Evolutionary conservation across 2,113 vertebrate species (phyloP), one percentile per base, ranked within the genome.

Genomic region (Pachyramphus minor): DNA sequence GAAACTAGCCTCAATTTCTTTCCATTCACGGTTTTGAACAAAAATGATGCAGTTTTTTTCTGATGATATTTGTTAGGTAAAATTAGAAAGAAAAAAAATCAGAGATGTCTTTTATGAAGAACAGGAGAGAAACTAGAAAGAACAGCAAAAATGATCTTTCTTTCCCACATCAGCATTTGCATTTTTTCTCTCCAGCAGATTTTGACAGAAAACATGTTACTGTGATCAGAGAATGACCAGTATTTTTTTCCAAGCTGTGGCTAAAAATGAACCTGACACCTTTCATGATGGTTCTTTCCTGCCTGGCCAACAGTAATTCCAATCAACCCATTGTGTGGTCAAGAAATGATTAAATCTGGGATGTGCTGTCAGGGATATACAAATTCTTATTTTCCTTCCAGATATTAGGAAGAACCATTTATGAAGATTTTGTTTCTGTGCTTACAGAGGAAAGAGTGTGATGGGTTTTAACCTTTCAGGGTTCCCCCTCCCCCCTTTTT

Each of bases 361-460:
- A 80, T 88, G 6, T 87, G 72, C 84, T 96, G 44, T 91, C 83
- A 97, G 84, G 86, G 89, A 92, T 93, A 96, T 83, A 94, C 59
- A 95, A 91, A 94, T 97, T 93, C 87, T 95, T 97, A 68, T 80
- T 93, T 92, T 85, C 60, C 78, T 95, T 94, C 52, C 45, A 83
- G 95, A 94, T 94, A 71, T 64, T 89, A 93, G 92, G 84, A 80
- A 90, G 50, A 52, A 15, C 50, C 14, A 52, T 27, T 52, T 28
- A 52, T 28, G 28, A 28, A 45, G 90, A 37, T 94, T 95, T 95
- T 93, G 87, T 95, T 95, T 93, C 94, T 92, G 59, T 93, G 93
- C 66, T 93, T 75, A 91, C 68, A 94, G 67, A 87, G 55, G 71
- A 82, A 95, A 91, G 28, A 94, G 13, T 60, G 37, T 89, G 49